Conservation (phyloP, 1,140 invertebrate genomes). For the Mamestra configurata region DNA sequence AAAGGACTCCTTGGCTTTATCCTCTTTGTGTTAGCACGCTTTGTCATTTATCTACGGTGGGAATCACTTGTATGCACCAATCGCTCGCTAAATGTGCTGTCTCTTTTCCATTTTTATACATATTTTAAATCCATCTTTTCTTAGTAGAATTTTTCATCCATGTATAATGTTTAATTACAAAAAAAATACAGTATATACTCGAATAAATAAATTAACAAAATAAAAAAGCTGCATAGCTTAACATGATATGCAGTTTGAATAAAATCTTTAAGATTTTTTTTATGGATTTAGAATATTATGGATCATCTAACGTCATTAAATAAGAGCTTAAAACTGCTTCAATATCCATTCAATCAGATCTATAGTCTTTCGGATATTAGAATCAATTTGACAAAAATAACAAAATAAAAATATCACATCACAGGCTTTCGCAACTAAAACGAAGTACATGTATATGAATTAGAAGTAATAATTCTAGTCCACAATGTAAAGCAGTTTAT, state of each 20-base stretch:
- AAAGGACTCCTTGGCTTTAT: slow-evolving; percentile 2
- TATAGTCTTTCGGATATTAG: neutral
- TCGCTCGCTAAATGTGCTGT: slow-evolving; percentile 65
- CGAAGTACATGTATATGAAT: slow-evolving; percentile 54
- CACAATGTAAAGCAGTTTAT: slow-evolving; percentile 53
- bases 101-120: slow-evolving; percentile 9
- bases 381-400: slow-evolving; percentile 2
- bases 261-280: neutral
- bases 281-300: slow-evolving; percentile 60
- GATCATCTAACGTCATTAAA: slow-evolving; percentile 27
- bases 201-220: no score
- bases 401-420: slow-evolving; percentile 10
- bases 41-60: slow-evolving; percentile 35
- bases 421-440: slow-evolving; percentile 52
- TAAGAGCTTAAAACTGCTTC: slow-evolving; percentile 31
- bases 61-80: slow-evolving; percentile 52
- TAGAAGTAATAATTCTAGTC: slow-evolving; percentile 50
- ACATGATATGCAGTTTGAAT: neutral
- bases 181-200: no score
- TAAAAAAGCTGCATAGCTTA: no score
- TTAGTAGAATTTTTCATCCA: slow-evolving; percentile 34
- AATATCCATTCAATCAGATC: neutral
- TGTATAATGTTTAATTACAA: no score
- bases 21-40: slow-evolving; percentile 13
- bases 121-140: slow-evolving; percentile 55